A percentile compares a stretch with the other conserved stretches of the same genome.
phyloP scores from a whole-genome alignment of 2,113 vertebrate genomes.

The Eleginops maclovinus region DNA sequence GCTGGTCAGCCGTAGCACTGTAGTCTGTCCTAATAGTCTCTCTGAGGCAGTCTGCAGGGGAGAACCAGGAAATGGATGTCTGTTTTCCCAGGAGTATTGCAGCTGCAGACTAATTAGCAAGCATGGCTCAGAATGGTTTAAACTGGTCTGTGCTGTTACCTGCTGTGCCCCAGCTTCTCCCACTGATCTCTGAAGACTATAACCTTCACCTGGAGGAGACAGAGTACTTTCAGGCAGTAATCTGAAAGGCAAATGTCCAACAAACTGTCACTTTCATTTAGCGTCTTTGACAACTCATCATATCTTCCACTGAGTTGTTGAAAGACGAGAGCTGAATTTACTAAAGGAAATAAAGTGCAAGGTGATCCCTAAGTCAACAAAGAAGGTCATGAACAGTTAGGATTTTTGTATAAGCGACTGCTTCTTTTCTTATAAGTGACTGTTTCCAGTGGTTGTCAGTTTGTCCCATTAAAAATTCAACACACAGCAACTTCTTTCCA shows the following conservation, averaged over 20 bases:
- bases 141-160: constrained; percentile 51
- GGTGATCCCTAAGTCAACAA: background rate
- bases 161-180: constrained; percentile 53
- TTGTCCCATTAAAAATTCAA: constrained; percentile 38
- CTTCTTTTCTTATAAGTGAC: background rate
- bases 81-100: constrained; percentile 65
- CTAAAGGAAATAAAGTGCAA: background rate
- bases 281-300: constrained; percentile 14
- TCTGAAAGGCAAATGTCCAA: constrained; percentile 26
- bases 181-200: constrained; percentile 56
- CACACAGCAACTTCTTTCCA: constrained; percentile 28
- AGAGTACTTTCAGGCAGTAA: constrained; percentile 22
- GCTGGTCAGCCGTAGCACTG: constrained; percentile 21
- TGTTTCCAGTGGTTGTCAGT: constrained; percentile 5
- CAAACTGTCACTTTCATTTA: constrained; percentile 31
- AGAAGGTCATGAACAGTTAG: background rate
- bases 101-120: constrained; percentile 74
- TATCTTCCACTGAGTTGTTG: constrained; percentile 2
- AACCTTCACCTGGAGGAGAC: constrained; percentile 65
- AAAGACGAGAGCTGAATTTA: background rate
- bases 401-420: background rate
- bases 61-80: constrained; percentile 49
- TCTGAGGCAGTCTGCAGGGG: constrained; percentile 39
- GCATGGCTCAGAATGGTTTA: constrained; percentile 46
- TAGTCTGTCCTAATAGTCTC: constrained; percentile 48